A percentile compares a stretch with the other conserved stretches of the same genome.
Conservation (phyloP, 1,140 invertebrate species). For the Chionoecetes opilio region DNA sequence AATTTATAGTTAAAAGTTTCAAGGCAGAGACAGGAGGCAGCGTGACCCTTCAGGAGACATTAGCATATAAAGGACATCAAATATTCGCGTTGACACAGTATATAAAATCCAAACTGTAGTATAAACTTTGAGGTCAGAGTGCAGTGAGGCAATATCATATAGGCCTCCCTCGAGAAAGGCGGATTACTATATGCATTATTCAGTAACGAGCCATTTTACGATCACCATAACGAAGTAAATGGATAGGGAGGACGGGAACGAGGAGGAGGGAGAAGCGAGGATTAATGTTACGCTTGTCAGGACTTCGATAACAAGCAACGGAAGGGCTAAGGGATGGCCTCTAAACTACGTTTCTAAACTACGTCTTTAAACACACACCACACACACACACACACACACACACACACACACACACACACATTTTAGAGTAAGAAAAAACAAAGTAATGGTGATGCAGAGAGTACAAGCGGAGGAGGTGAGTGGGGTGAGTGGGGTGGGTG, state of each 20-base stretch:
- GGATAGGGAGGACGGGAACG: neutral
- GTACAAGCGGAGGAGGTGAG: neutral
- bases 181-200: neutral
- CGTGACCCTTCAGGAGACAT: no score
- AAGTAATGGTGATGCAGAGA: neutral
- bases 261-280: neutral
- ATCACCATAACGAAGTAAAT: neutral
- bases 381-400: no score
- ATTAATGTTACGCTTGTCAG: neutral
- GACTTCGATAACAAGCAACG: neutral
- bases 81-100: neutral
- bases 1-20: no score
- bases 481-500: neutral
- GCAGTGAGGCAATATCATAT: neutral
- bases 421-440: neutral
- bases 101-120: neutral
- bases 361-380: no score
- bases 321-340: no score
- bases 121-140: neutral
- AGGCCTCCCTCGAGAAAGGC: neutral
- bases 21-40: no score
- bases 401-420: no score
- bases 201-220: constrained; percentile 9
- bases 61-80: neutral
- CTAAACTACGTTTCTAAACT: no score